Percentiles rank a stretch among this genome's conserved stretches.
Evolutionary conservation across 2,888 invertebrate genomes (phyloP).

Genomic region (Erebia epiphron): DNA sequence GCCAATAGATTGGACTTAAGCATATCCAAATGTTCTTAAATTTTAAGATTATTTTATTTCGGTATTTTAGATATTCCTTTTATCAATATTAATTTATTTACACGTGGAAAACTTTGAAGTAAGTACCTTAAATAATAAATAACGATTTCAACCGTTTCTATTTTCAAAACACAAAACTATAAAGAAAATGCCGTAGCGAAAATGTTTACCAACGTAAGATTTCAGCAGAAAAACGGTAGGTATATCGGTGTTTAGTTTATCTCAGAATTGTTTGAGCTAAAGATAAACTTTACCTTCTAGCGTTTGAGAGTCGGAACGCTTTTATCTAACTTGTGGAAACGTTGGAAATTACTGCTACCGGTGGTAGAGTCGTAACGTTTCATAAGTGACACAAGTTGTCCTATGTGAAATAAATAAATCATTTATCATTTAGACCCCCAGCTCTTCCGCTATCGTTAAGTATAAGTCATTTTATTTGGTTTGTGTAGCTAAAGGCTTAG

Average conservation of each 20-base stretch:
- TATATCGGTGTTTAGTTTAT: slow-evolving; percentile 36
- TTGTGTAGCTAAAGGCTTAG: background rate
- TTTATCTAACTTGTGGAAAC: slow-evolving; percentile 20
- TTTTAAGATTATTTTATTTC: no score
- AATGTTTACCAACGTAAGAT: slow-evolving; percentile 16
- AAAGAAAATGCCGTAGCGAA: slow-evolving; percentile 11
- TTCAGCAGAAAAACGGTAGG: slow-evolving; percentile 28
- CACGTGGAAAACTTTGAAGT: no score
- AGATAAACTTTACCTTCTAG: slow-evolving; percentile 31
- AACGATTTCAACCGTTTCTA: no score
- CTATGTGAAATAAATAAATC: no score
- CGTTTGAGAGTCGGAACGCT: slow-evolving; percentile 28
- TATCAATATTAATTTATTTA: no score
- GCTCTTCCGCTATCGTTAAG: background rate
- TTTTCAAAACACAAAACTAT: background rate
- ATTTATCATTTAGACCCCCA: no score
- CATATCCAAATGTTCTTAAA: no score
- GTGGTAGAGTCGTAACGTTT: no score
- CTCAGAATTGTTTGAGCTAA: slow-evolving; percentile 39
- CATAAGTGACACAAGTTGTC: no score
- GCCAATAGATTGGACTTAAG: no score
- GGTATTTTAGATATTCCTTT: no score
- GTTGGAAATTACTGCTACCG: slow-evolving; percentile 5
- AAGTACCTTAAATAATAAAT: no score
- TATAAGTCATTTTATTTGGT: background rate